Base-by-base conservation (phyloP, 2,888 invertebrate genomes). In the Brachycybe producta region DNA sequence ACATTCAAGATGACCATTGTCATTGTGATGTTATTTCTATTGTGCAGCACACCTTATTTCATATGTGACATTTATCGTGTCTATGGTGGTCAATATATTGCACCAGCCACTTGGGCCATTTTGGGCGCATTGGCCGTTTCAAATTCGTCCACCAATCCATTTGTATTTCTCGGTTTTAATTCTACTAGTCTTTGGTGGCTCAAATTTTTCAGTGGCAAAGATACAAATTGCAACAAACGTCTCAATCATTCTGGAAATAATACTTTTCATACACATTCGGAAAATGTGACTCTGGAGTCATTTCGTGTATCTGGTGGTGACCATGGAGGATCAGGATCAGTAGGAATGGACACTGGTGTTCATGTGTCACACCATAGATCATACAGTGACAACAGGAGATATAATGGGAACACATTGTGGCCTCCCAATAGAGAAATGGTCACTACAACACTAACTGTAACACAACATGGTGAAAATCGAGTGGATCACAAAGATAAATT, bases 1-100 rank as follows among this genome's bases (percentile, higher is more conserved):
- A 67, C 66, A 2, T 54, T 67, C 26, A 66, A 64, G 55, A 67
- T 67, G 66, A 65, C 67, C 4, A 55, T 66, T 28, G 64, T 66
- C 5, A 65, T 67, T n/a, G 63, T 65, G 5, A 44, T 59, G 2
- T 59, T 61, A n/a, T 68, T 64, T 56, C 59, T 65, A 42, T 45
- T 64, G n/a, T 65, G 64, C 55, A 61, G 62, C 3, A 46, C 62
- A 47, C 67, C 66, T 24, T 67, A 66, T 53, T 62, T 64, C 49
- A 54, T 65, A 15, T 60, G 61, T 5, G 67, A 68, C 50, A 62
- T 65, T 62, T 61, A 64, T 24, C 59, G 64, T 59, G 61, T 63
- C 3, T 67, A 61, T 54, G 64, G 63, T 1, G 58, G 63, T 53
- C 58, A 58, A 55, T 49, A 52, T 3, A 55, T 65, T 24, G 56